phyloP scores from a whole-genome alignment of 2,113 vertebrate species.

The Xenopus laevis region DNA sequence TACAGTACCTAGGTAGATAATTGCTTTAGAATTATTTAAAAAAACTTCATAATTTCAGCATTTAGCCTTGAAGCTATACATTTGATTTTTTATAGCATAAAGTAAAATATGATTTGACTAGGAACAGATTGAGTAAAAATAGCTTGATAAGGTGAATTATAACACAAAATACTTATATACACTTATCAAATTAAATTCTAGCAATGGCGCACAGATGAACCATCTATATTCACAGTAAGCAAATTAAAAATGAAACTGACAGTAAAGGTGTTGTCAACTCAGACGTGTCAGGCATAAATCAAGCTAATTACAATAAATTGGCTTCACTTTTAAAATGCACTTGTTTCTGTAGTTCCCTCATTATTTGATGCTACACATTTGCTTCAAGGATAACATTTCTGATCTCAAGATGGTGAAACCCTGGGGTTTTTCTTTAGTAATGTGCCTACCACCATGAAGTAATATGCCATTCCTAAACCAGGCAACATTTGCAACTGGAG shows the following conservation, averaged over 20 bases:
- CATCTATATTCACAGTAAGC: no score
- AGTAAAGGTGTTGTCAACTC: conserved; percentile 10
- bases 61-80: no score
- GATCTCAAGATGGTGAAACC: conserved; percentile 82
- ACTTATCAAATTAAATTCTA: no score
- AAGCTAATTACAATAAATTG: conserved; percentile 43
- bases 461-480: conserved; percentile 83
- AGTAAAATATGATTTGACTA: no score
- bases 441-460: conserved; percentile 73
- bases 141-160: no score
- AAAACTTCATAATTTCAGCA: no score
- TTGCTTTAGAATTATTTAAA: no score
- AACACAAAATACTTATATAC: no score
- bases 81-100: no score
- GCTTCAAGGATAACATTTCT: conserved; percentile 71
- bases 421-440: conserved; percentile 74
- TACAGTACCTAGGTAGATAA: no score
- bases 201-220: no score
- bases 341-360: conserved; percentile 74
- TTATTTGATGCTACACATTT: conserved; percentile 82
- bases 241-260: conserved; percentile 6
- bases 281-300: neutral
- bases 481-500: conserved; percentile 68
- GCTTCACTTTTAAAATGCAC: conserved; percentile 73
- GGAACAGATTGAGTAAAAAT: no score